phyloP scores from a whole-genome alignment of 2,113 vertebrate species.

The Gnathonemus longibarbis region DNA sequence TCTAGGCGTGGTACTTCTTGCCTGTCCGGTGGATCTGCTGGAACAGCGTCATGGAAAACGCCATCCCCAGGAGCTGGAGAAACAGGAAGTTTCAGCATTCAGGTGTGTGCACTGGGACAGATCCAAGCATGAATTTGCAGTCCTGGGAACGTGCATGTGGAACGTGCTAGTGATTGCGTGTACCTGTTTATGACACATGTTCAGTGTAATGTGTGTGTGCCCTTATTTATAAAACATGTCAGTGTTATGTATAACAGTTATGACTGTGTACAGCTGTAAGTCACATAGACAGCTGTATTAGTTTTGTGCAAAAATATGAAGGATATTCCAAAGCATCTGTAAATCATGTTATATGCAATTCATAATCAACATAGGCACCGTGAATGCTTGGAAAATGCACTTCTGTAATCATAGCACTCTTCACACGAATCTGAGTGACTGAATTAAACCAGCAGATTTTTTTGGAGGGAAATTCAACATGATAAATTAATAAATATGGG shows the following conservation, averaged over 20 bases:
- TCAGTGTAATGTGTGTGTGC: not conserved
- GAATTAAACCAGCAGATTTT: not conserved
- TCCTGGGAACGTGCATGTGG: not conserved
- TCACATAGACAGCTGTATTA: not conserved
- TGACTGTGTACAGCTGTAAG: not conserved
- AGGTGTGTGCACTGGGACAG: not conserved
- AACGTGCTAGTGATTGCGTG: not conserved
- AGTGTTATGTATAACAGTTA: not conserved
- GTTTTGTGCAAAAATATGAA: not conserved
- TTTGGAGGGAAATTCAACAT: not conserved
- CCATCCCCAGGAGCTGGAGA: conserved; percentile 92
- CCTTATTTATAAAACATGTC: not conserved
- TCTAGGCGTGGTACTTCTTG: conserved; percentile 90
- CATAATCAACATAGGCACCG: not conserved
- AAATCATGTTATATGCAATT: not conserved
- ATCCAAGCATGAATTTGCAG: not conserved
- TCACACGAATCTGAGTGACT: not conserved
- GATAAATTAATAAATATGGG: not conserved
- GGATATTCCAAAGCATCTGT: not conserved
- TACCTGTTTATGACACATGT: not conserved
- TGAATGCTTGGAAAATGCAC: not conserved
- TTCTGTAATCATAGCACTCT: not conserved
- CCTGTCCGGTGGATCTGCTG: conserved; percentile 91
- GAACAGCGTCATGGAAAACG: conserved; percentile 97
- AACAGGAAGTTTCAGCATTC: conserved; percentile 29